phyloP scores from a whole-genome alignment of 2,113 vertebrate genomes.

The Pangasianodon gigas region DNA sequence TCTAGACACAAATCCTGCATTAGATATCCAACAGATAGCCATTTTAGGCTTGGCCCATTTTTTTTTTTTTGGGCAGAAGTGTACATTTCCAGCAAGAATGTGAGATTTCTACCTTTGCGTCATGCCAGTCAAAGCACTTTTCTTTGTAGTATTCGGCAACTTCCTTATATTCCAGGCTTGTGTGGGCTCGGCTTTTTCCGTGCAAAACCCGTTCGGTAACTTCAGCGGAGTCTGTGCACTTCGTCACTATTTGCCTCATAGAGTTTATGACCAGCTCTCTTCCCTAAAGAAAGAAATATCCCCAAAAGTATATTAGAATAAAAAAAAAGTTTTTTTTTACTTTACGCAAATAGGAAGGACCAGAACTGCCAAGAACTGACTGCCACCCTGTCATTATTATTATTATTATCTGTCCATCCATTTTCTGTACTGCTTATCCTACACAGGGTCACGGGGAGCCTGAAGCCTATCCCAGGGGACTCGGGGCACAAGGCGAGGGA shows the following conservation, averaged over 20 bases:
- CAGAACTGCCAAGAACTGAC: neutral
- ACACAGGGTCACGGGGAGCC: no score
- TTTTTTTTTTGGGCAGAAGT: no score
- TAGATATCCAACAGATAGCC: no score
- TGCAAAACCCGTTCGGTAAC: conserved; percentile 23
- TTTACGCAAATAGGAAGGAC: neutral
- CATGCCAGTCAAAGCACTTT: conserved; percentile 37
- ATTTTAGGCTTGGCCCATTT: no score
- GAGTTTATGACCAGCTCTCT: conserved; percentile 12
- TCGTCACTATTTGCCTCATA: conserved; percentile 4
- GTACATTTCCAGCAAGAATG: neutral
- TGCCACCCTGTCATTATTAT: neutral
- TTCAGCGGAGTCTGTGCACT: conserved; percentile 35
- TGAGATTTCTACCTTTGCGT: conserved; percentile 34
- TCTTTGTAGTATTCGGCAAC: conserved; percentile 35
- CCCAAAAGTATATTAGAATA: neutral
- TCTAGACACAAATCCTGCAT: no score
- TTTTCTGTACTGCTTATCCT: no score
- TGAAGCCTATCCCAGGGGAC: no score
- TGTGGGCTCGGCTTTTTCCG: conserved; percentile 15
- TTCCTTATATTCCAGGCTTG: conserved; percentile 24
- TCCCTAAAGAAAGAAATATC: neutral
- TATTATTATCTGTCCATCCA: no score
- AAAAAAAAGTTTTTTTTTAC: neutral
- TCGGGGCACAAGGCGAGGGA: no score